Conservation (phyloP, 2,888 invertebrate species). For the Iphiclides podalirius region DNA sequence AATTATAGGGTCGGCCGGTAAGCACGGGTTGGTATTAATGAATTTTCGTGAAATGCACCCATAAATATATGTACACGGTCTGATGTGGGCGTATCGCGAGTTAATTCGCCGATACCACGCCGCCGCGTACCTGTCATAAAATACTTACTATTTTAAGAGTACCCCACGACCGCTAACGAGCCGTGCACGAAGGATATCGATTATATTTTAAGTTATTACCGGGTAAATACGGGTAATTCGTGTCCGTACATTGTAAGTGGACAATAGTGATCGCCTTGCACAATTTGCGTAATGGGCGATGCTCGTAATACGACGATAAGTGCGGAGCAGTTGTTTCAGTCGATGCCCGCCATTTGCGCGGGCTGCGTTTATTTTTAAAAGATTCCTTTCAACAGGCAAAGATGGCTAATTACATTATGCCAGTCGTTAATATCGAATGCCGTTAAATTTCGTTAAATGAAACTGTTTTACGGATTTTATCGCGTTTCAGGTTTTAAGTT, state of each 20-base stretch:
- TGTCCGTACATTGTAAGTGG: slow-evolving; percentile 26
- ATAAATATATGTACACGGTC: too few relatives aligned
- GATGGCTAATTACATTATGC: too few relatives aligned
- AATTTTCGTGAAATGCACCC: background rate
- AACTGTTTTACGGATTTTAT: too few relatives aligned
- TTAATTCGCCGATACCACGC: background rate
- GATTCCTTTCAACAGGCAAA: too few relatives aligned
- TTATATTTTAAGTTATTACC: slow-evolving; percentile 21
- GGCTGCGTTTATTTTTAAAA: slow-evolving; percentile 1
- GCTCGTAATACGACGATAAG: slow-evolving; percentile 30
- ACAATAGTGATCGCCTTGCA: slow-evolving; percentile 30
- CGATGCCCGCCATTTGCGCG: slow-evolving; percentile 11
- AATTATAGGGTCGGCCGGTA: too few relatives aligned
- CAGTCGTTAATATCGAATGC: too few relatives aligned
- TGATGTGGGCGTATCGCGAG: background rate
- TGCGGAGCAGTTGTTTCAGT: slow-evolving; percentile 28
- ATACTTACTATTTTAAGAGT: background rate
- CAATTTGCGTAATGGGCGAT: slow-evolving; percentile 36
- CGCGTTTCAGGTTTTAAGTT: too few relatives aligned
- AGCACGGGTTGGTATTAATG: background rate
- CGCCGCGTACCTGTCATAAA: background rate
- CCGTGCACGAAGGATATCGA: slow-evolving; percentile 14
- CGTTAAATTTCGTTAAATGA: too few relatives aligned
- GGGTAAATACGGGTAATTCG: slow-evolving; percentile 21
- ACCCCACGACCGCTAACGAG: background rate